Percentiles rank a stretch among this genome's conserved stretches.
These are phyloP conservation scores for Cyphomyrus plagiostoma DNA, from an alignment of 2,113 vertebrate species.

Conservation along the genomic window DNA sequence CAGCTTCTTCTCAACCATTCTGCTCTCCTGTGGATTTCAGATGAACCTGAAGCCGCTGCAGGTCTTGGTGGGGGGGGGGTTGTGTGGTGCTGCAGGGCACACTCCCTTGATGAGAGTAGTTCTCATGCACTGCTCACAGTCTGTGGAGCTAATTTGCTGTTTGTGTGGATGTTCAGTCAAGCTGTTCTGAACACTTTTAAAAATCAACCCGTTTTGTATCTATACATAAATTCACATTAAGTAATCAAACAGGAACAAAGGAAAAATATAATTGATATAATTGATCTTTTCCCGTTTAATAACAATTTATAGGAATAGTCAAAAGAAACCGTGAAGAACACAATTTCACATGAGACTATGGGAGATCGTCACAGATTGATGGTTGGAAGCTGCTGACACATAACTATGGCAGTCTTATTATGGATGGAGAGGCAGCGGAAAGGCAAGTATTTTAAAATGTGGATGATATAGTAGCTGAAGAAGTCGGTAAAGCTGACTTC, in stretches of 20 bases:
- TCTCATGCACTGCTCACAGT: background rate
- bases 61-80: background rate
- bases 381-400: background rate
- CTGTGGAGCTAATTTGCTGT: background rate
- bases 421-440: background rate
- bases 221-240: background rate
- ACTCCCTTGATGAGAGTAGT: background rate
- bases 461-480: background rate
- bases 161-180: background rate
- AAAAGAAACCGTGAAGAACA: background rate
- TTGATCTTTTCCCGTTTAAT: background rate
- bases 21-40: background rate
- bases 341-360: background rate
- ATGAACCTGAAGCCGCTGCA: background rate
- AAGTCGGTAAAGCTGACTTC: background rate
- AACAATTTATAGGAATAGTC: background rate
- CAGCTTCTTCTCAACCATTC: background rate
- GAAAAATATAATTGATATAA: background rate
- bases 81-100: background rate
- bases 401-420: background rate
- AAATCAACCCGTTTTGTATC: background rate
- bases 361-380: background rate
- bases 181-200: background rate
- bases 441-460: background rate
- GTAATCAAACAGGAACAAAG: background rate